Evolutionary conservation across 2,113 vertebrate species (phyloP), one percentile per base, ranked within the genome.

Genomic region (Amphiprion percula): DNA sequence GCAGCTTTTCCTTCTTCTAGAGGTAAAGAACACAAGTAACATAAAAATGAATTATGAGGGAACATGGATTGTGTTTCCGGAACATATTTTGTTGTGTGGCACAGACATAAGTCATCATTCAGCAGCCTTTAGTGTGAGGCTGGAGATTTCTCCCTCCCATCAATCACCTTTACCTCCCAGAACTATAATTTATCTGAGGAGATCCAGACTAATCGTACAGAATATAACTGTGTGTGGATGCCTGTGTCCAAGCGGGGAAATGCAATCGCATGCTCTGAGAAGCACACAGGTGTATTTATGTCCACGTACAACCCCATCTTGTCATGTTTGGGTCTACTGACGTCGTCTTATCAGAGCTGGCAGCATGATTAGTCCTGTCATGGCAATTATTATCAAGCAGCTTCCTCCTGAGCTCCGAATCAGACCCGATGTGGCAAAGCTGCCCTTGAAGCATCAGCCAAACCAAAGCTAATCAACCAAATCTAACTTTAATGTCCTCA

Each of bases 361-460:
- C 88, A 85, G 88, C 47, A 41, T 76, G 82, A 85, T 89, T 79
- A 68, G 30, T 71, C 56, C 59, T 74, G 87, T 83, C 90, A 72
- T 0, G 54, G 17, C 0, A 28, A 90, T 81, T 82, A 83, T 21
- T 33, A 77, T 53, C 60, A 66, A 68, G 56, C 12, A 54, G 15
- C 9, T 17, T 63, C 52, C 21, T 23, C 52, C 87, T 12, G 33
- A 1, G 12, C 55, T 55, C 41, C 68, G 37, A 19, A 23, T 70
- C 50, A 56, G 49, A 75, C 8, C 3, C 17, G 26, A 61, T 72
- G 46, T 30, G 56, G 56, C 65, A 17, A 54, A 49, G 60, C 28
- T 56, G 47, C 53, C 17, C 46, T 47, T 10, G 4, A 47, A 47
- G 5, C 33, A 70, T 82, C 65, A 62, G 37, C 60, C 67, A 54